These are phyloP conservation scores for Onchidella celtica DNA, from an alignment of 2,888 invertebrate species.

Conservation along the genomic window DNA sequence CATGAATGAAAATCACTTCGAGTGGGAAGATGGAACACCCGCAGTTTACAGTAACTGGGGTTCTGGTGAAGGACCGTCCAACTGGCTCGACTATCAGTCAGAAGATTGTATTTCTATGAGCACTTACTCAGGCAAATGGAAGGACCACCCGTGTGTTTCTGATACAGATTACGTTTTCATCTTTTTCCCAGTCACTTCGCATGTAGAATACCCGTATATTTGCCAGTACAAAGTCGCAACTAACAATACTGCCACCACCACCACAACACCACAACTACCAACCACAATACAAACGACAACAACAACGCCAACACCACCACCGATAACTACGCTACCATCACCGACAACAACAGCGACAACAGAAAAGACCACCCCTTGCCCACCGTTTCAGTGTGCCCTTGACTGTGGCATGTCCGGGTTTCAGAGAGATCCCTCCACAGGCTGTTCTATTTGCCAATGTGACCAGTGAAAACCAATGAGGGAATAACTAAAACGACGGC, in stretches of 20 bases:
- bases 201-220: not conserved
- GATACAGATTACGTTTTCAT: not conserved
- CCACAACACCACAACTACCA: not conserved
- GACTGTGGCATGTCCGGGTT: not conserved
- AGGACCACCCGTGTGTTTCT: not conserved
- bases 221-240: not conserved
- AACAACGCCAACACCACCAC: not conserved
- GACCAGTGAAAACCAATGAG: no score
- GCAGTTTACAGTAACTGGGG: conserved; percentile 17
- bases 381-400: not conserved
- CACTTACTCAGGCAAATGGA: not conserved
- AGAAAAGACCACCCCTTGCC: not conserved
- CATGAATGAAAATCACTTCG: not conserved
- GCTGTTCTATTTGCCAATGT: not conserved
- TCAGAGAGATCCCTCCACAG: not conserved
- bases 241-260: not conserved
- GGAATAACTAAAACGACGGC: no score
- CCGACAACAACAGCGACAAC: not conserved
- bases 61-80: not conserved
- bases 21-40: not conserved
- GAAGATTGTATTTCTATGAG: conserved; percentile 17
- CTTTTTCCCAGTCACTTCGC: not conserved
- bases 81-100: no score
- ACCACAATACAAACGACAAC: not conserved
- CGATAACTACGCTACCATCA: not conserved